phyloP scores from a whole-genome alignment of 2,797 vertebrate genomes.

The Malurus splendens region DNA sequence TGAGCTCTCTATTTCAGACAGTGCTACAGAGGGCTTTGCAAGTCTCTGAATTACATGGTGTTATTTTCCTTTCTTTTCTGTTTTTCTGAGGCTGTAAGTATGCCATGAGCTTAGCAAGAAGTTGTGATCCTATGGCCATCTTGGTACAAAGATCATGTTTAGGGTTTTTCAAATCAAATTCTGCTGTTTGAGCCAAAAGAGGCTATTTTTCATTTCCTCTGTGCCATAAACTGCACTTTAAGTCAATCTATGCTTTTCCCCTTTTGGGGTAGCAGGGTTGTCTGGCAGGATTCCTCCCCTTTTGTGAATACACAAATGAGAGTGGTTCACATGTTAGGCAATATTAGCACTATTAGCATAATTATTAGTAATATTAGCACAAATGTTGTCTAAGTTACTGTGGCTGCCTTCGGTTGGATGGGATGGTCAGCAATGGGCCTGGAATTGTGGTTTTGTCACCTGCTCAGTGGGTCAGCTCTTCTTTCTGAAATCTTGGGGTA shows the following conservation, averaged over 20 bases:
- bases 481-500: neutral
- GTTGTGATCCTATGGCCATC: neutral
- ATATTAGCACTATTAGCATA: no score
- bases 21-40: neutral
- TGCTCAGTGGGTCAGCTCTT: neutral
- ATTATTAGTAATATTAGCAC: no score
- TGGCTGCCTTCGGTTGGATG: neutral
- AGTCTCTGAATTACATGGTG: neutral
- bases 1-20: neutral
- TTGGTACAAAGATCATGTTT: neutral
- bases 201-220: neutral
- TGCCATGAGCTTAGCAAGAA: neutral
- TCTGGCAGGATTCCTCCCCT: neutral
- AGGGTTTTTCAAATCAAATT: neutral
- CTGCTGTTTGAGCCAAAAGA: neutral
- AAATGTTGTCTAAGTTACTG: neutral
- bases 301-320: neutral
- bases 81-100: neutral
- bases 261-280: neutral
- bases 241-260: fast-evolving
- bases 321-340: neutral
- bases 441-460: neutral
- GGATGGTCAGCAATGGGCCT: neutral
- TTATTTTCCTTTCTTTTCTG: neutral
- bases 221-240: neutral